A percentile compares a stretch with the other conserved stretches of the same genome.
Conservation (phyloP, 2,113 vertebrate genomes). For the Nyctereutes procyonoides region DNA sequence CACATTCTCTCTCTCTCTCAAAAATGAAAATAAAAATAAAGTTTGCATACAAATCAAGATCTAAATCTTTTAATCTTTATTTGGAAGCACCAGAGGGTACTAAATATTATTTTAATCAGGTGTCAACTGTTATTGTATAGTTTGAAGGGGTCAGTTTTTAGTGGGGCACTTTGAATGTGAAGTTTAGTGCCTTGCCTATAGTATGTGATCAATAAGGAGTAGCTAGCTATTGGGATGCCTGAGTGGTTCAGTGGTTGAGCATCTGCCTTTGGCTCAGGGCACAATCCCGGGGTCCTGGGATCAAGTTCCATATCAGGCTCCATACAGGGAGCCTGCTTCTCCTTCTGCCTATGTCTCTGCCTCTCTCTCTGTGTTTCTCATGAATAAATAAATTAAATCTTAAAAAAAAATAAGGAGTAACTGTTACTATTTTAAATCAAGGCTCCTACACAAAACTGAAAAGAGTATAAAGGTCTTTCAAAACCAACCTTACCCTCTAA, state of each 20-base stretch:
- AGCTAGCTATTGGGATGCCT: neutral
- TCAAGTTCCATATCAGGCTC: too few relatives aligned
- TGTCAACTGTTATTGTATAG: neutral
- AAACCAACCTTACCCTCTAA: neutral
- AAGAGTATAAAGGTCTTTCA: constrained; percentile 25
- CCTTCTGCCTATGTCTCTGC: too few relatives aligned
- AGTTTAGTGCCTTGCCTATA: neutral
- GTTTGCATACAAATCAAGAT: neutral
- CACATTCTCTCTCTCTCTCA: neutral
- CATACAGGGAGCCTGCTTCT: too few relatives aligned
- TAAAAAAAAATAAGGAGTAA: neutral
- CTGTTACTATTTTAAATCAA: constrained; percentile 42
- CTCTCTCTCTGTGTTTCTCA: too few relatives aligned
- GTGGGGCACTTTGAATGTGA: neutral
- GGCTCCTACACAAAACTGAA: neutral
- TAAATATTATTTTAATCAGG: constrained; percentile 45
- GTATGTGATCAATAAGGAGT: neutral
- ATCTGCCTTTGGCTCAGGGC: too few relatives aligned
- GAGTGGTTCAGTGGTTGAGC: too few relatives aligned
- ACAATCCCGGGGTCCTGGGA: too few relatives aligned
- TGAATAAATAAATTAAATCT: too few relatives aligned
- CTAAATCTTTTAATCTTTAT: constrained; percentile 33
- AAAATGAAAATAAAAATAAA: neutral
- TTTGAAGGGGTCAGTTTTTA: neutral
- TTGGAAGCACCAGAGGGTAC: neutral